A percentile compares a stretch with the other conserved stretches of the same genome.
phyloP scores from a whole-genome alignment of 64 coral and sea anemone species.

The Stylophora pistillata region DNA sequence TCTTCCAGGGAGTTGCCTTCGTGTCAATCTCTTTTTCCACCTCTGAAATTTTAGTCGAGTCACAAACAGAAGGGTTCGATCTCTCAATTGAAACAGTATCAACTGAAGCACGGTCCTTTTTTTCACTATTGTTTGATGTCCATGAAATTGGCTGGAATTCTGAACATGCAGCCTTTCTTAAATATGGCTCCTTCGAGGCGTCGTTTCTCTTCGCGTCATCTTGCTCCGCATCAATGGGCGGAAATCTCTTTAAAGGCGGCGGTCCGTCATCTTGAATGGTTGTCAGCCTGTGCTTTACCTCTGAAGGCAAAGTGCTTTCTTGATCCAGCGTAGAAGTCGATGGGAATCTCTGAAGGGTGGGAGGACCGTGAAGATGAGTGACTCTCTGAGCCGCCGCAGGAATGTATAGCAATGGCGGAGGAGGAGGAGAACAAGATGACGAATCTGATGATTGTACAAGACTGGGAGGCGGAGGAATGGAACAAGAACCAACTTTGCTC shows the following conservation, averaged over 20 bases:
- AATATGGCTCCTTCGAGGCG: neutral
- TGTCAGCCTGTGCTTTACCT: neutral
- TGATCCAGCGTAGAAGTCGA: slow-evolving; percentile 7
- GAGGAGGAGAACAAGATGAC: slow-evolving; percentile 62
- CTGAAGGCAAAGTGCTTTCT: neutral
- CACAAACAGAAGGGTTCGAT: slow-evolving; percentile 11
- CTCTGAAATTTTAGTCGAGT: slow-evolving; percentile 23
- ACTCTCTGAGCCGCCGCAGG: slow-evolving; percentile 84
- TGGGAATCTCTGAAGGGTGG: slow-evolving; percentile 71
- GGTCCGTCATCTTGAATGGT: slow-evolving; percentile 20
- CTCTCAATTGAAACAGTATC: neutral
- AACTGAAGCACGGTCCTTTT: neutral
- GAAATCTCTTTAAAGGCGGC: slow-evolving; percentile 31
- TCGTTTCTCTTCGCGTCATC: neutral
- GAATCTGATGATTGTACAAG: slow-evolving; percentile 11
- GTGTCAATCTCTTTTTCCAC: neutral
- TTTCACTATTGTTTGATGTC: neutral
- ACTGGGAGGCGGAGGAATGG: slow-evolving; percentile 3
- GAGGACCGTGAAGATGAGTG: slow-evolving; percentile 84
- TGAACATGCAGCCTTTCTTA: neutral
- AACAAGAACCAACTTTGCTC: neutral
- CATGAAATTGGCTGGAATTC: neutral
- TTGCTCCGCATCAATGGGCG: slow-evolving; percentile 12
- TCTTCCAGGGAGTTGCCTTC: neutral
- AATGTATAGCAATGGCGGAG: slow-evolving; percentile 83